Conservation (phyloP, 1,140 invertebrate genomes). For the Latrodectus geometricus region DNA sequence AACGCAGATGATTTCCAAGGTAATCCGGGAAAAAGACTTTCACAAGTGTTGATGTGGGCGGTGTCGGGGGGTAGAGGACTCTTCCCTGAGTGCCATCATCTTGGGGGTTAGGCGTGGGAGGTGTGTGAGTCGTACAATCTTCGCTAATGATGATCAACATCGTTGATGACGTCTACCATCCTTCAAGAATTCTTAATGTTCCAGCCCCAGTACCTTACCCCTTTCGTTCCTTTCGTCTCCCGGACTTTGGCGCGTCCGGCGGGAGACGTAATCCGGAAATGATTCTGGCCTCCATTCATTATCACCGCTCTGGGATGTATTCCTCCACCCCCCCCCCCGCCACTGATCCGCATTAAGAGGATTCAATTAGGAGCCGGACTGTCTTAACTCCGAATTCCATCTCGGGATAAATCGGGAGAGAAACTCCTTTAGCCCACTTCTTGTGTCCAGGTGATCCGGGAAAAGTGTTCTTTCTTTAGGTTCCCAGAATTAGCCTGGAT, state of each 20-base stretch:
- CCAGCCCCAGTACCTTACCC: not conserved
- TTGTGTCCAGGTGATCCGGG: not conserved
- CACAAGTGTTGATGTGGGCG: not conserved
- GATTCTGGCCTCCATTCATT: constrained; percentile 27
- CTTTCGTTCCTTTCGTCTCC: not conserved
- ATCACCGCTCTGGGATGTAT: constrained; percentile 26
- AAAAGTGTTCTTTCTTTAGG: not conserved
- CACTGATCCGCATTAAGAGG: not conserved
- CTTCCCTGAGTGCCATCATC: not conserved
- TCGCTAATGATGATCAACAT: constrained; percentile 35
- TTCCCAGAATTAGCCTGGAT: too few species aligned
- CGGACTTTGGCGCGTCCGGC: constrained; percentile 6
- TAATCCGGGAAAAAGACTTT: not conserved
- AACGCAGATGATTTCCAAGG: too few species aligned
- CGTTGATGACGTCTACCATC: constrained; percentile 17
- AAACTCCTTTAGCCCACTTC: not conserved
- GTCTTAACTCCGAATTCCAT: not conserved
- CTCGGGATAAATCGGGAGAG: not conserved
- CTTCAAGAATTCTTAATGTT: constrained; percentile 16
- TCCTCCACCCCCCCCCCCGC: not conserved
- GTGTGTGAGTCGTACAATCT: not conserved
- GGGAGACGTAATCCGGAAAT: constrained; percentile 37
- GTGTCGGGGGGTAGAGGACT: not conserved
- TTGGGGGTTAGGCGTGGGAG: not conserved
- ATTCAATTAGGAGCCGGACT: constrained; percentile 21